phyloP scores from a whole-genome alignment of 2,113 vertebrate species.

The Atractosteus spatula region DNA sequence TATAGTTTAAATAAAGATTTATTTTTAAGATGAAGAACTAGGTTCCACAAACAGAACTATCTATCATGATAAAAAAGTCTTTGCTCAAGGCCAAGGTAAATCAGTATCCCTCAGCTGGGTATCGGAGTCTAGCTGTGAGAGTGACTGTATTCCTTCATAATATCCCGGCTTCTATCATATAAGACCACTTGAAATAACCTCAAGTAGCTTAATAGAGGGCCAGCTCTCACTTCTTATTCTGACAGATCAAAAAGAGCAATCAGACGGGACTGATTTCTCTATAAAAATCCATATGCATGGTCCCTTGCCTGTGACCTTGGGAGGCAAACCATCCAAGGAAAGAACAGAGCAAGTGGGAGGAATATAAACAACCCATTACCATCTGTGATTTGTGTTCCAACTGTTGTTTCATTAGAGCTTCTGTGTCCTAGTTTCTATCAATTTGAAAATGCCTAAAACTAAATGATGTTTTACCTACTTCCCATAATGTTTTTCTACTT shows the following conservation, averaged over 20 bases:
- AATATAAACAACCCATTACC: constrained; percentile 50
- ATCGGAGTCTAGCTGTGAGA: background rate
- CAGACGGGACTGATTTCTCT: background rate
- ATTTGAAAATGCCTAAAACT: too few relatives aligned
- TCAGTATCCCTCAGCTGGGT: background rate
- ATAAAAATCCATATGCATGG: background rate
- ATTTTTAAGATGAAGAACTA: too few relatives aligned
- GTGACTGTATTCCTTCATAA: background rate
- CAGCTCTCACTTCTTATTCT: background rate
- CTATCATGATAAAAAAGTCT: background rate
- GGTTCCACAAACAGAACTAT: background rate
- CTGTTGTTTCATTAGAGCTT: too few relatives aligned
- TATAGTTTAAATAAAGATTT: too few relatives aligned
- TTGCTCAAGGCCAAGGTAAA: background rate
- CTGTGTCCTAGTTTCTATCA: too few relatives aligned
- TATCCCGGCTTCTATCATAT: background rate
- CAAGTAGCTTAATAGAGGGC: background rate
- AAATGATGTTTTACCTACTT: too few relatives aligned
- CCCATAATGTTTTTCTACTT: too few relatives aligned
- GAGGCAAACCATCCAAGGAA: constrained; percentile 33
- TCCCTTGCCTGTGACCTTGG: constrained; percentile 38
- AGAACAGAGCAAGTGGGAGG: constrained; percentile 15
- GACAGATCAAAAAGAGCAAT: background rate
- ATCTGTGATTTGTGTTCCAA: constrained; percentile 33
- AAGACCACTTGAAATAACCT: background rate